These are phyloP conservation scores for Carettochelys insculpta DNA, from an alignment of 2,113 vertebrate species.

Conservation along the genomic window DNA sequence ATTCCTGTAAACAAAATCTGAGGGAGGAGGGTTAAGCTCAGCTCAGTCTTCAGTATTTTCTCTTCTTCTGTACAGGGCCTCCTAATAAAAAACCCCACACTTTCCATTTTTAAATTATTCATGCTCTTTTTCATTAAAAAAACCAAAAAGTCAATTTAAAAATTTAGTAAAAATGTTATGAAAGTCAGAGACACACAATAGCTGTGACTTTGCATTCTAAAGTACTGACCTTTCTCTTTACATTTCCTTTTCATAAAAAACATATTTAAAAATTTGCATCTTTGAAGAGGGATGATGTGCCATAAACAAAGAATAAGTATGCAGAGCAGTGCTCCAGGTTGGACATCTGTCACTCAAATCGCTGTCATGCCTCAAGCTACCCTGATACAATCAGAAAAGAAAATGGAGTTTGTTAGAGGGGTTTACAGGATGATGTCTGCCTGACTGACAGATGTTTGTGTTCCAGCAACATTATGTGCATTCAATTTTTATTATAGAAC, in stretches of 20 bases:
- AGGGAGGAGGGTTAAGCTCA: conserved; percentile 49
- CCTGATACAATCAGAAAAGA: conserved; percentile 65
- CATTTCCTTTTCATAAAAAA: conserved; percentile 57
- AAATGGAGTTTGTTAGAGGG: conserved; percentile 63
- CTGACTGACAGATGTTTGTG: conserved; percentile 75
- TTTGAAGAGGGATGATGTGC: conserved; percentile 44
- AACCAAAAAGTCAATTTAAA: conserved; percentile 74
- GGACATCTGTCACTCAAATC: conserved; percentile 70
- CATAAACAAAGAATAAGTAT: conserved; percentile 69
- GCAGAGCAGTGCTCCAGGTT: conserved; percentile 14
- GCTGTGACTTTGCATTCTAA: conserved; percentile 48
- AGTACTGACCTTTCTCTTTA: conserved; percentile 34
- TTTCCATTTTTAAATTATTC: conserved; percentile 70
- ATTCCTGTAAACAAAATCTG: conserved; percentile 53
- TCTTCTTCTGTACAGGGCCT: conserved; percentile 43
- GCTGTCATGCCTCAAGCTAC: conserved; percentile 60
- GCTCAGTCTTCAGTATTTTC: conserved; percentile 38
- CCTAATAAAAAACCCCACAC: conserved; percentile 49
- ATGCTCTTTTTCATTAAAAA: conserved; percentile 73
- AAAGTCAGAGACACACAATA: conserved; percentile 61
- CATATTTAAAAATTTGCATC: conserved; percentile 72
- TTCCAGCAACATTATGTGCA: conserved; percentile 60
- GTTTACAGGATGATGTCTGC: conserved; percentile 67
- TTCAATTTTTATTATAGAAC: conserved; percentile 74
- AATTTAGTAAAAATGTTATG: conserved; percentile 77